Evolutionary conservation across 2,888 invertebrate genomes (phyloP).

Genomic region (Empis stercorea): DNA sequence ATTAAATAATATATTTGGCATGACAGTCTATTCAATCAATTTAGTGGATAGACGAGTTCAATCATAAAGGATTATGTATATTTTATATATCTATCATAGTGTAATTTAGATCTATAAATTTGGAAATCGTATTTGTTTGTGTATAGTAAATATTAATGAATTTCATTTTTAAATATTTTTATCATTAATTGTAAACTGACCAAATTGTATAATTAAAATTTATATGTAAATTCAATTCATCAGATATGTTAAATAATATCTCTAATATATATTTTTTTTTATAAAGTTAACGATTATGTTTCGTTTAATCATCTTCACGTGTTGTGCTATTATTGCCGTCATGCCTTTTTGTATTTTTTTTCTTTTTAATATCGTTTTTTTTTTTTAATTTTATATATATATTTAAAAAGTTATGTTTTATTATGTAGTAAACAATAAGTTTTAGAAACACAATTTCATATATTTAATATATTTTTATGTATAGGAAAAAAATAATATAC

Average conservation of each 20-base stretch:
- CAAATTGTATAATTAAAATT: neutral
- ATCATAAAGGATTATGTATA: too few species aligned
- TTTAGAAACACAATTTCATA: neutral
- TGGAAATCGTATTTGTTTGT: too few species aligned
- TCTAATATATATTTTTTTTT: neutral
- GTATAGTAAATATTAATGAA: too few species aligned
- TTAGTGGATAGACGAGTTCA: too few species aligned
- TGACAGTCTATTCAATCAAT: too few species aligned
- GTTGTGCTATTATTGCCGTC: too few species aligned
- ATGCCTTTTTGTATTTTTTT: neutral
- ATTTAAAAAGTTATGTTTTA: neutral
- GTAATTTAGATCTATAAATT: too few species aligned
- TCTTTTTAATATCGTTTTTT: neutral
- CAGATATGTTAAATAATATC: neutral
- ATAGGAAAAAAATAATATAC: too few species aligned
- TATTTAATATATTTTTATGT: too few species aligned
- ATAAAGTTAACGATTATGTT: neutral
- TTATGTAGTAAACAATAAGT: neutral
- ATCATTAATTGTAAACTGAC: neutral
- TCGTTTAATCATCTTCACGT: too few species aligned
- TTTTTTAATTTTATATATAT: neutral
- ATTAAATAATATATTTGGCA: too few species aligned
- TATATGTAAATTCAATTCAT: neutral
- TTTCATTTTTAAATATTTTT: neutral
- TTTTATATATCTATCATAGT: too few species aligned